Percentiles rank a stretch among this genome's conserved stretches.
These are phyloP conservation scores for Lepidocyrtoides sp. DNA, from an alignment of 2,888 invertebrate genomes.

Conservation along the genomic window DNA sequence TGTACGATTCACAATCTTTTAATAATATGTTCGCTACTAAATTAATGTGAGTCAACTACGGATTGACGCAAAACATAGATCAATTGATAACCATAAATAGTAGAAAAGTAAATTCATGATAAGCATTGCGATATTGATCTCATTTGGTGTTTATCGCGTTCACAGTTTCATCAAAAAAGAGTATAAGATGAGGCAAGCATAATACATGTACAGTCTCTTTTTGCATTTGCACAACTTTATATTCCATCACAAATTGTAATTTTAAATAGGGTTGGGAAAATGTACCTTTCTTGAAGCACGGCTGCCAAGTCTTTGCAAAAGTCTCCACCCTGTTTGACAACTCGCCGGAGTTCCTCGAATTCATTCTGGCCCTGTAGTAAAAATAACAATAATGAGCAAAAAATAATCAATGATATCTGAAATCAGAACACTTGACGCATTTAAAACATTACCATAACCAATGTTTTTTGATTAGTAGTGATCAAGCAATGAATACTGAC, in stretches of 20 bases:
- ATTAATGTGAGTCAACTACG: not conserved
- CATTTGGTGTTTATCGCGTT: not conserved
- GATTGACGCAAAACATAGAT: no score
- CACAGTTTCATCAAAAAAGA: not conserved
- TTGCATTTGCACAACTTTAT: not conserved
- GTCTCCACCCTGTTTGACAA: conserved; percentile 97
- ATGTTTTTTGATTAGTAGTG: no score
- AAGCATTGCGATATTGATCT: not conserved
- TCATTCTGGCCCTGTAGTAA: conserved; percentile 96
- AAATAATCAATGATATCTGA: not conserved
- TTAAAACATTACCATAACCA: no score
- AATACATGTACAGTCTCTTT: not conserved
- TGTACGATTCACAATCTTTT: not conserved
- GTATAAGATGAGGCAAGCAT: not conserved
- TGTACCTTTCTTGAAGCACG: conserved; percentile 96
- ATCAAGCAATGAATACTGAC: no score
- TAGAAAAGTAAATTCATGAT: not conserved
- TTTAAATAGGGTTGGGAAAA: not conserved
- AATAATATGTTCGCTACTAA: no score
- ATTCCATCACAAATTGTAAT: not conserved
- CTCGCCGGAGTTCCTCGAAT: conserved; percentile 96
- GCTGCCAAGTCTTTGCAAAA: conserved; percentile 96
- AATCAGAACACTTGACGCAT: not conserved
- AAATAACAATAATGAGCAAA: conserved; percentile 84
- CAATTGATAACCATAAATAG: conserved; percentile 3